phyloP scores from a whole-genome alignment of 2,113 vertebrate species.

The Amazona guildingii region DNA sequence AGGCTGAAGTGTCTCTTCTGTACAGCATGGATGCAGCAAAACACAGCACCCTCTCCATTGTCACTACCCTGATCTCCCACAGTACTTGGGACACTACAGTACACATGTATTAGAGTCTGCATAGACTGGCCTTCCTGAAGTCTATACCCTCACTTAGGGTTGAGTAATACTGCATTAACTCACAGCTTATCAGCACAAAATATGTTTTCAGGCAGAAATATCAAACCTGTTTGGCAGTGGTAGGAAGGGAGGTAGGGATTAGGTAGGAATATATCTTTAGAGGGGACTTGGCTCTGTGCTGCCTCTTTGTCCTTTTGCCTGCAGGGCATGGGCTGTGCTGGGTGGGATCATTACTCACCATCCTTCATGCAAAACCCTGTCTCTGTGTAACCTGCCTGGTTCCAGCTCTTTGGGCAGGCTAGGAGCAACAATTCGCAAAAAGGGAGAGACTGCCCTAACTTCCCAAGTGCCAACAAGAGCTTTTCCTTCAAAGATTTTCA shows the following conservation, averaged over 20 bases:
- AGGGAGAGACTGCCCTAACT: background rate
- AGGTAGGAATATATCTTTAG: background rate
- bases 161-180: background rate
- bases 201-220: background rate
- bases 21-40: background rate
- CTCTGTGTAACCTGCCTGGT: background rate
- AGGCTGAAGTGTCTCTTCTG: constrained; percentile 28
- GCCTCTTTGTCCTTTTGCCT: background rate
- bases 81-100: background rate
- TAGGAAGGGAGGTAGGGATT: background rate
- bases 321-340: background rate
- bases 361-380: background rate
- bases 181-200: background rate
- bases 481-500: background rate
- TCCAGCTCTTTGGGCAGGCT: background rate
- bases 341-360: background rate
- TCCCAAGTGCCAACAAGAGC: background rate
- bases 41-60: background rate
- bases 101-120: background rate
- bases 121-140: background rate
- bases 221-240: background rate
- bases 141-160: background rate
- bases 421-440: background rate
- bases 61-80: background rate
- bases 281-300: background rate